Evolutionary conservation across 2,797 vertebrate genomes (phyloP).

Genomic region (Calcarius lapponicus): DNA sequence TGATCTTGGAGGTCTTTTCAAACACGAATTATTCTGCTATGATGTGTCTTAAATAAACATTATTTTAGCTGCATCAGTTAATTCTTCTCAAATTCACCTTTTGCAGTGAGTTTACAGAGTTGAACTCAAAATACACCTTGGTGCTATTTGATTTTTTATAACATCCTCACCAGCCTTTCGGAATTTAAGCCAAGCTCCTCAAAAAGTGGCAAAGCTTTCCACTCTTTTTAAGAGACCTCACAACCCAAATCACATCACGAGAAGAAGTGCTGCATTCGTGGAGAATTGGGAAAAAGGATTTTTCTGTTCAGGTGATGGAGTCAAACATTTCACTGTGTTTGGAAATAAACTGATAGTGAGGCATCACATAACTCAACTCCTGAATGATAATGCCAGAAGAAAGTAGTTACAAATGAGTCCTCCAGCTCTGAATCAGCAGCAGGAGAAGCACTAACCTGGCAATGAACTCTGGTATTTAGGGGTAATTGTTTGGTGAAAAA

Average conservation of each 20-base stretch:
- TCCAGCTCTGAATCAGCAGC: not conserved
- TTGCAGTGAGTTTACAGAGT: not conserved
- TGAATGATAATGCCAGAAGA: not conserved
- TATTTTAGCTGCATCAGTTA: not conserved
- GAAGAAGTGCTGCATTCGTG: not conserved
- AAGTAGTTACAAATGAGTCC: conserved; percentile 18
- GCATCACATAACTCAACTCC: not conserved
- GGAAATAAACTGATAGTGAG: not conserved
- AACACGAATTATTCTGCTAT: not conserved
- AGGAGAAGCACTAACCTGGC: conserved; percentile 35
- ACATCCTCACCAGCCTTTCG: not conserved
- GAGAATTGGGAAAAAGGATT: not conserved
- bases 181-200: not conserved
- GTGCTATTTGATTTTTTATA: not conserved
- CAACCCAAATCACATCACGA: not conserved
- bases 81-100: not conserved
- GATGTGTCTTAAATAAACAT: not conserved
- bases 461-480: conserved; percentile 53
- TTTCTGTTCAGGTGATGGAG: not conserved
- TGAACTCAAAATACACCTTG: fast-evolving
- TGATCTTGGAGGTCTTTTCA: not conserved
- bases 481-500: conserved; percentile 35
- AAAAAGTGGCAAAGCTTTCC: not conserved
- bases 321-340: not conserved
- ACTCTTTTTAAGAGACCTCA: not conserved